A percentile compares a stretch with the other conserved stretches of the same genome.
phyloP scores from a whole-genome alignment of 2,888 invertebrate genomes.

The Perizoma flavofasciatum region DNA sequence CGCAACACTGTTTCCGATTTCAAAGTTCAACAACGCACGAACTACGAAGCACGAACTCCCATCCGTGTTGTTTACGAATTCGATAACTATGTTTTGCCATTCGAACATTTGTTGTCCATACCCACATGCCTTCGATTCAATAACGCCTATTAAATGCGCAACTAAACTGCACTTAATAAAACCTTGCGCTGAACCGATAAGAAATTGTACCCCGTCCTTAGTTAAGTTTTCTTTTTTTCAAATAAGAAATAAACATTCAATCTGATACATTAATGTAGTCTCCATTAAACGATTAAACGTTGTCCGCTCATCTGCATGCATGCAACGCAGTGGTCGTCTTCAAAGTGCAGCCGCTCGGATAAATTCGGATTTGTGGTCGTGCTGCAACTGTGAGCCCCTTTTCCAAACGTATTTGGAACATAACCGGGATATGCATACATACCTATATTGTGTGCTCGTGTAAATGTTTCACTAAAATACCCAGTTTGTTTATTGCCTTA shows the following conservation, averaged over 20 bases:
- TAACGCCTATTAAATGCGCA: slow-evolving; percentile 37
- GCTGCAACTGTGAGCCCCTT: slow-evolving; percentile 44
- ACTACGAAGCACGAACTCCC: slow-evolving; percentile 49
- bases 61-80: slow-evolving; percentile 51
- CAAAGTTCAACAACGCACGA: slow-evolving; percentile 57
- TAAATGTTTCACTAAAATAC: slow-evolving; percentile 23
- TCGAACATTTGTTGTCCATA: slow-evolving; percentile 41
- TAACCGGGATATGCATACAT: slow-evolving; percentile 23
- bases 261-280: slow-evolving; percentile 75
- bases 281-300: slow-evolving; percentile 77
- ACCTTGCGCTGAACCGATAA: slow-evolving; percentile 39
- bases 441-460: slow-evolving; percentile 17
- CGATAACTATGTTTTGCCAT: slow-evolving; percentile 47
- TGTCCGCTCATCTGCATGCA: slow-evolving; percentile 76
- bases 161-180: slow-evolving; percentile 40
- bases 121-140: slow-evolving; percentile 42
- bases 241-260: slow-evolving; percentile 62
- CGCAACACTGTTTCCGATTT: slow-evolving; percentile 58
- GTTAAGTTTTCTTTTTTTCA: slow-evolving; percentile 49
- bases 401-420: slow-evolving; percentile 48
- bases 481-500: slow-evolving; percentile 17
- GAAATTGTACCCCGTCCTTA: slow-evolving; percentile 40
- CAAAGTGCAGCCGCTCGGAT: slow-evolving; percentile 71
- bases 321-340: slow-evolving; percentile 64
- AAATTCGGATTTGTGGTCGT: slow-evolving; percentile 65